Percentiles rank a stretch among this genome's conserved stretches.
These are phyloP conservation scores for Barypeithes pellucidus DNA, from an alignment of 2,888 invertebrate species.

Conservation along the genomic window DNA sequence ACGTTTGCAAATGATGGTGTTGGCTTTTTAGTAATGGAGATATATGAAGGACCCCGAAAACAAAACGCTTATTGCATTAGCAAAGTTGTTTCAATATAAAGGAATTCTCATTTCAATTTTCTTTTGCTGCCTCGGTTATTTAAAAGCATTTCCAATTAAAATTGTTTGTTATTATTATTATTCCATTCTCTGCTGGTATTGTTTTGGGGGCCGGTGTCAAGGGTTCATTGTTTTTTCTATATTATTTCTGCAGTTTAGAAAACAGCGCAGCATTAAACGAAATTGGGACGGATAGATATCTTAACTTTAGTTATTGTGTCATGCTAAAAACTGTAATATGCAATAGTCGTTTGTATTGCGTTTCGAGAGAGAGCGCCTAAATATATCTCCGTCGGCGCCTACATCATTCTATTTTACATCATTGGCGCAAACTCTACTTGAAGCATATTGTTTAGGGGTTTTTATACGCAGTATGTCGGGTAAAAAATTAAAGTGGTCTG, in stretches of 20 bases:
- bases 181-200: background rate
- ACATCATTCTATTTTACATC: no score
- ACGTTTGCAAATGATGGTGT: slow-evolving; percentile 13
- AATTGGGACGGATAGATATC: no score
- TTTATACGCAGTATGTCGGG: no score
- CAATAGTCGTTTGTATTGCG: no score
- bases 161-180: slow-evolving; percentile 8
- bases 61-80: slow-evolving; percentile 14
- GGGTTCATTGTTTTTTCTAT: background rate
- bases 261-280: no score
- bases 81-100: slow-evolving; percentile 11
- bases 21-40: slow-evolving; percentile 14
- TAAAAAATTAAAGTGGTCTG: no score
- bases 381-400: no score
- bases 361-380: no score
- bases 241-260: background rate
- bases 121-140: slow-evolving; percentile 12
- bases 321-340: no score
- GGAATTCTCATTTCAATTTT: slow-evolving; percentile 18
- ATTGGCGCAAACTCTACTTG: no score
- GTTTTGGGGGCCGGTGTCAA: background rate
- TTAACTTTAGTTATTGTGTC: no score
- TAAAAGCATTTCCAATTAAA: slow-evolving; percentile 12
- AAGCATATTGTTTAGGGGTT: no score
- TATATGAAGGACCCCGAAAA: slow-evolving; percentile 13